phyloP scores from a whole-genome alignment of 2,797 vertebrate species.

The Fistularia tabacaria region DNA sequence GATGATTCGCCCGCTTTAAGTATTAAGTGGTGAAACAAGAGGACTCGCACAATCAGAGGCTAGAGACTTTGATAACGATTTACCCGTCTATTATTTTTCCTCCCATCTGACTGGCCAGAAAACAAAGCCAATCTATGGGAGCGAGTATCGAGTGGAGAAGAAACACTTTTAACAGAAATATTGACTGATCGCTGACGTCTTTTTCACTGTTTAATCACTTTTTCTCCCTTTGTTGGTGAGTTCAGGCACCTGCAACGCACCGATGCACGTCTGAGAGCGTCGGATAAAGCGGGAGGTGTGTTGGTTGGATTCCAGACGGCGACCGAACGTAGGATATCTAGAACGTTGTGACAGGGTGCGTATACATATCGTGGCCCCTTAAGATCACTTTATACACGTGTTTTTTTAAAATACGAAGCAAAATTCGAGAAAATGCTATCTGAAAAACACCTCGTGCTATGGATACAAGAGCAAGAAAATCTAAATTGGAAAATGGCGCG shows the following conservation, averaged over 20 bases:
- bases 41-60: conserved; percentile 61
- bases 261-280: conserved; percentile 5
- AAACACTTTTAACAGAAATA: conserved; percentile 71
- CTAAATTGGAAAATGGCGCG: no score
- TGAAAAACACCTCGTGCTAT: no score
- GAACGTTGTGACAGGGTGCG: no score
- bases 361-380: no score
- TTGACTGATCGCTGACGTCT: conserved; percentile 53
- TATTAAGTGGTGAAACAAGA: conserved; percentile 64
- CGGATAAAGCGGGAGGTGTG: no score
- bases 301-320: no score
- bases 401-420: no score
- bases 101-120: conserved; percentile 59
- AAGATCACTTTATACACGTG: no score
- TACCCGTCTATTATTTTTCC: conserved; percentile 62
- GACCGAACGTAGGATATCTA: no score
- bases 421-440: no score
- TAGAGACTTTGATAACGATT: conserved; percentile 70
- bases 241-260: conserved; percentile 18
- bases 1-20: conserved; percentile 61
- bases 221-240: conserved; percentile 31
- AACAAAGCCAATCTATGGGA: conserved; percentile 71
- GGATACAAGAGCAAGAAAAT: no score
- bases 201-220: conserved; percentile 6
- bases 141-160: conserved; percentile 67